phyloP scores from a whole-genome alignment of 1,140 invertebrate species.

The Drosophila subpulchrella region DNA sequence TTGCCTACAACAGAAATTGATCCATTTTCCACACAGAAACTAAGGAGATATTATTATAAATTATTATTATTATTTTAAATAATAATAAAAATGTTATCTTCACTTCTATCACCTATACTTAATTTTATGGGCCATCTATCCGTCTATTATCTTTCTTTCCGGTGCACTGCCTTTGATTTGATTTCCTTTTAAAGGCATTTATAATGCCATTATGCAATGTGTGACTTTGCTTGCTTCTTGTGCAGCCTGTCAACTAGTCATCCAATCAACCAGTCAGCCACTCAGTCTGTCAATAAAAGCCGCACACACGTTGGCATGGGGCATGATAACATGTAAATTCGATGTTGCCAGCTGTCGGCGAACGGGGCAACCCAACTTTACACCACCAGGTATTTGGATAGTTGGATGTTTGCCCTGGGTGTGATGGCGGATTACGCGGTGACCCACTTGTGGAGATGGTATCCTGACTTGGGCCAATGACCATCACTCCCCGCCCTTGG shows the following conservation, averaged over 20 bases:
- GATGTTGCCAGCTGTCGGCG: slow-evolving; percentile 66
- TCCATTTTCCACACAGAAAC: background rate
- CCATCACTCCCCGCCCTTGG: slow-evolving; percentile 57
- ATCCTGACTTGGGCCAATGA: slow-evolving; percentile 50
- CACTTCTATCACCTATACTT: background rate
- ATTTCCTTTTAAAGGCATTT: slow-evolving; percentile 28
- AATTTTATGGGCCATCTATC: too few species aligned
- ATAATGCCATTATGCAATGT: slow-evolving; percentile 42
- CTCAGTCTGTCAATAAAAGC: slow-evolving; percentile 63
- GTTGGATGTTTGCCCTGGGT: slow-evolving; percentile 20
- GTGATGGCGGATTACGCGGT: slow-evolving; percentile 50
- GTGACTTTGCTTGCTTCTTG: slow-evolving; percentile 37
- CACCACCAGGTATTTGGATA: slow-evolving; percentile 58
- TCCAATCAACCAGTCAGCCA: slow-evolving; percentile 34
- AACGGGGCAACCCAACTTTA: slow-evolving; percentile 24
- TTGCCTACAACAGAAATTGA: slow-evolving; percentile 2
- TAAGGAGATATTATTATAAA: too few species aligned
- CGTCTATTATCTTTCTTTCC: background rate
- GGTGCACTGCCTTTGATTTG: slow-evolving; percentile 9
- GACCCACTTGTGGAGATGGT: slow-evolving; percentile 55
- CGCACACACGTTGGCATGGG: slow-evolving; percentile 44
- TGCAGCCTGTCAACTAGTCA: slow-evolving; percentile 33
- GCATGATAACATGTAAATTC: slow-evolving; percentile 73
- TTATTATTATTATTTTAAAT: too few species aligned
- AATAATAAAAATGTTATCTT: too few species aligned